Conservation (phyloP, 2,888 invertebrate species). For the Leucophora obtusa region DNA sequence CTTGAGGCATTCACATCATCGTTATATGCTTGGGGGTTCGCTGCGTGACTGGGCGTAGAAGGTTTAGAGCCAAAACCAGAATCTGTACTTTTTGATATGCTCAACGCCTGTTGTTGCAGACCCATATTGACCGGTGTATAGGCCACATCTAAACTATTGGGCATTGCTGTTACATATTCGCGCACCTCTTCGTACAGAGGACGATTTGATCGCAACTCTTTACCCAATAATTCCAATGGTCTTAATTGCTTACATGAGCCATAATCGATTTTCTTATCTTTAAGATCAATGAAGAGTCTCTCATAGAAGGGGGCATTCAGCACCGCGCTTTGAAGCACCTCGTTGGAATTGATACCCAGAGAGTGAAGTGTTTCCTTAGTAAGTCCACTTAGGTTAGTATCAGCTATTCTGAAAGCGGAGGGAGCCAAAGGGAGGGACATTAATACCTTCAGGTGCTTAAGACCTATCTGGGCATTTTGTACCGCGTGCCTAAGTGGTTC, state of each 20-base stretch:
- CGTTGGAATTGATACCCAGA: conserved; percentile 81
- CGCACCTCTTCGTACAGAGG: conserved; percentile 81
- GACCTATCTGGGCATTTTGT: conserved; percentile 58
- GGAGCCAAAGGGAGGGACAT: conserved; percentile 78
- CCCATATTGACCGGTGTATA: conserved; percentile 66
- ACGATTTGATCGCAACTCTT: conserved; percentile 80
- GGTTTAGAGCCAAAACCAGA: conserved; percentile 78
- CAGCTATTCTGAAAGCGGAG: conserved; percentile 69
- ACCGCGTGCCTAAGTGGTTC: conserved; percentile 73
- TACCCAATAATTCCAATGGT: conserved; percentile 81
- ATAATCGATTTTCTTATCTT: conserved; percentile 80
- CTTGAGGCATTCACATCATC: conserved; percentile 68
- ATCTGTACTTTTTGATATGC: conserved; percentile 74
- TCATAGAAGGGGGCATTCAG: conserved; percentile 82
- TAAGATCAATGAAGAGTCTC: conserved; percentile 80
- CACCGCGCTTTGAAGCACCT: conserved; percentile 81
- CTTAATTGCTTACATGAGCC: conserved; percentile 80
- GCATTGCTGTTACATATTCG: conserved; percentile 80
- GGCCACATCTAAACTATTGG: conserved; percentile 66
- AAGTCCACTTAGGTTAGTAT: conserved; percentile 78
- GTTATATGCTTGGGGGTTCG: conserved; percentile 49
- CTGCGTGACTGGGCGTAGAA: conserved; percentile 73
- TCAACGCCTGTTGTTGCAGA: conserved; percentile 60
- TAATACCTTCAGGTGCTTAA: conserved; percentile 72
- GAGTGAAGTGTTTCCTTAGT: conserved; percentile 80